These are phyloP conservation scores for Glaucopsyche alexis DNA, from an alignment of 2,888 invertebrate species.

Conservation along the genomic window DNA sequence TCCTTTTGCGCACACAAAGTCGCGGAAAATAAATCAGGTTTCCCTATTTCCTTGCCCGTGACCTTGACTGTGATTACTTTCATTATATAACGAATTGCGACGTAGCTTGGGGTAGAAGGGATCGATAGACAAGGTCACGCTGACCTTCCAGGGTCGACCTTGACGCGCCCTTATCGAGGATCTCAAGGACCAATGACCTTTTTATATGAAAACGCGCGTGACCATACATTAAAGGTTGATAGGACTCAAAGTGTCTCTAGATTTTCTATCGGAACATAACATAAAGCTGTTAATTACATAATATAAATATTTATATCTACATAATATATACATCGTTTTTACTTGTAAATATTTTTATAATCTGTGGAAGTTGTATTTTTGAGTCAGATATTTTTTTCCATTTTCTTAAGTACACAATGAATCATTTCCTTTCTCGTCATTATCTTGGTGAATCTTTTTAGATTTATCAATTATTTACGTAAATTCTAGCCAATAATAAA, in stretches of 20 bases:
- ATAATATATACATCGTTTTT: not conserved
- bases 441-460: not conserved
- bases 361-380: not conserved
- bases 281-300: not conserved
- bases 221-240: slow-evolving; percentile 13
- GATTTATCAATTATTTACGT: not conserved
- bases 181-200: slow-evolving; percentile 47
- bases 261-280: not conserved
- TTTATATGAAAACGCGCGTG: slow-evolving; percentile 32
- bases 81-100: slow-evolving; percentile 21
- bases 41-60: not conserved
- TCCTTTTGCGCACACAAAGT: too few relatives aligned
- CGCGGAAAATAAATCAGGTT: too few relatives aligned
- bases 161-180: slow-evolving; percentile 43
- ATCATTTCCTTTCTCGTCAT: not conserved
- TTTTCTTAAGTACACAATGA: not conserved
- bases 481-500: too few relatives aligned
- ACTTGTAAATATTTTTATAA: not conserved
- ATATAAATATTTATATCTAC: not conserved
- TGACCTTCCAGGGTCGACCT: slow-evolving; percentile 48
- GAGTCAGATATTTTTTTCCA: not conserved
- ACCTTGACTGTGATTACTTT: slow-evolving; percentile 2
- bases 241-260: not conserved
- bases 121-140: slow-evolving; percentile 40
- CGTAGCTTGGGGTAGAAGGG: slow-evolving; percentile 21